Percentiles rank a stretch among this genome's conserved stretches.
Evolutionary conservation across 2,113 vertebrate genomes (phyloP).

Genomic region (Mesitornis unicolor): DNA sequence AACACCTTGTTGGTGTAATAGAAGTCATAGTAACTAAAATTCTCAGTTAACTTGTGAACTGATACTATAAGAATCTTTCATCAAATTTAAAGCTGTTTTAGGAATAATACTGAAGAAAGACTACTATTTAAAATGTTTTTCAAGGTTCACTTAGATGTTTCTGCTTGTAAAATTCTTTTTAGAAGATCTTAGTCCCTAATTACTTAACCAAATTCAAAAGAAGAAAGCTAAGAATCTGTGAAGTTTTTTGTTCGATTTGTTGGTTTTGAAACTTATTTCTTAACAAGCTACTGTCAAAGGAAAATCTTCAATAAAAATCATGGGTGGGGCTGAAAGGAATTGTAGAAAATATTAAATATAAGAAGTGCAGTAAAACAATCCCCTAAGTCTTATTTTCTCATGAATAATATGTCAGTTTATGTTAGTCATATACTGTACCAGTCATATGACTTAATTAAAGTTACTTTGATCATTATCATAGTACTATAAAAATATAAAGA

Average conservation of each 20-base stretch:
- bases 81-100: neutral
- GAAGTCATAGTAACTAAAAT: neutral
- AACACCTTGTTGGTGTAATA: neutral
- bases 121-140: neutral
- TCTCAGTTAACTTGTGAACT: neutral
- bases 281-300: neutral
- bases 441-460: neutral
- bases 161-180: neutral
- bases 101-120: neutral
- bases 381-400: neutral
- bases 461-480: neutral
- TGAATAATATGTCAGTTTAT: neutral
- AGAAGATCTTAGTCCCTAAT: neutral
- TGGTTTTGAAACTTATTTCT: neutral
- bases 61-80: neutral
- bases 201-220: neutral
- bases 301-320: neutral
- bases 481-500: neutral
- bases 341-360: neutral
- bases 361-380: neutral
- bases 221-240: neutral
- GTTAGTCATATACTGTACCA: neutral
- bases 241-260: rapidly evolving
- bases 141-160: neutral
- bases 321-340: neutral